Base-by-base conservation (phyloP, 2,113 vertebrate species). In the Oxyruncus cristatus region DNA sequence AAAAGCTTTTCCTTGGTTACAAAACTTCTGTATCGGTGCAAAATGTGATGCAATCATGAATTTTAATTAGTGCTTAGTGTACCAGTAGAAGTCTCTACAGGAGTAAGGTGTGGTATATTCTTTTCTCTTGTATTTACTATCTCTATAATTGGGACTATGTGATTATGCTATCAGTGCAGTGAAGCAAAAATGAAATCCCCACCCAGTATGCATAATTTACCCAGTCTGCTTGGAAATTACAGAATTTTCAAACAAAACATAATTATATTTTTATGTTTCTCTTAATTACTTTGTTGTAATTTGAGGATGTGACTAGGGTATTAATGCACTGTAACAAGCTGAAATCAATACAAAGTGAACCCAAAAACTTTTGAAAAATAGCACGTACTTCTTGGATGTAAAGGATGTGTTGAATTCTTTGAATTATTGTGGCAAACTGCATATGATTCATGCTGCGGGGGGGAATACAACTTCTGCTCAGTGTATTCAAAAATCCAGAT, bases 281-380 rank as follows among this genome's bases (percentile, higher is more conserved):
- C 59, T 96, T 96, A 95, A 96, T 97, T 94, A 94, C 32, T 82
- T 88, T 88, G 53, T 86, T 91, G 62, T 70, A 97, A 92, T 96
- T 92, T 94, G 59, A 86, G 21, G 27, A 93, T 89, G 83, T 92
- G 68, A 79, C 81, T 89, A 80, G 66, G 14, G 47, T 95, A 94
- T 81, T 94, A 96, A 88, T 49, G 22, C 35, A 66, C 15, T 82
- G 12, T 56, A 85, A 72, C 74, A 94, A 74, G 32, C 14, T 67
- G 44, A 93, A 96, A 80, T 79, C 37, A 92, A 90, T 71, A 33
- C 47, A 84, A 5, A 41, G 42, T 59, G 62, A 92, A 62, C n/a
- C 24, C 35, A 94, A 62, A 8, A 85, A 41, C 32, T 79, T 92
- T 61, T 63, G 2, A 44, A 63, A 96, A 90, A 78, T 16, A 88